Percentiles rank a stretch among this genome's conserved stretches.
These are phyloP conservation scores for Xylota sylvarum DNA, from an alignment of 2,888 invertebrate genomes.

Conservation along the genomic window DNA sequence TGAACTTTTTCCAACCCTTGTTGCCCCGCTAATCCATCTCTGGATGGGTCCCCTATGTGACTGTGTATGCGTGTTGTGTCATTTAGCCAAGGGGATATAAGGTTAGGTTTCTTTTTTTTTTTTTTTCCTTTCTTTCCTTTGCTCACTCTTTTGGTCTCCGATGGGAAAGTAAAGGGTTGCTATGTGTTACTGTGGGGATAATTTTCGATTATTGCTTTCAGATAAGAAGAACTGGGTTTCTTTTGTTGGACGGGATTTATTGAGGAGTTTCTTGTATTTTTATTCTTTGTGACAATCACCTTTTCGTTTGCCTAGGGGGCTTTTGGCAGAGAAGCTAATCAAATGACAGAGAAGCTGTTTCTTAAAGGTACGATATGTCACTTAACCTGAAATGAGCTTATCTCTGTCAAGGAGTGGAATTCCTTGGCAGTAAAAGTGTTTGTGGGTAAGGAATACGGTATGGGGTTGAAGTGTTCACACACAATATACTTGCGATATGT, in stretches of 20 bases:
- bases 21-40: constrained; percentile 11
- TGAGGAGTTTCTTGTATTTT: constrained; percentile 62
- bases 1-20: constrained; percentile 15
- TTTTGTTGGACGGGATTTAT: constrained; percentile 72
- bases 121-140: constrained; percentile 22
- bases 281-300: constrained; percentile 71
- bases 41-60: constrained; percentile 27
- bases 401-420: constrained; percentile 67
- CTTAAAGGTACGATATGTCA: constrained; percentile 77
- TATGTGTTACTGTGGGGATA: constrained; percentile 57
- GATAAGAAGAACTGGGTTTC: constrained; percentile 61
- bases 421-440: constrained; percentile 42
- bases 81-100: constrained; percentile 64
- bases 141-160: constrained; percentile 11
- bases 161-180: constrained; percentile 66
- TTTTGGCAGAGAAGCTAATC: constrained; percentile 74
- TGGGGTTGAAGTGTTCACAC: constrained; percentile 14
- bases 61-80: constrained; percentile 61
- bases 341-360: constrained; percentile 76
- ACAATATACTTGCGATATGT: not conserved
- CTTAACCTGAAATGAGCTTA: constrained; percentile 76
- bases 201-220: constrained; percentile 76
- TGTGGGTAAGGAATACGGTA: constrained; percentile 12
- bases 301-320: constrained; percentile 70
- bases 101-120: constrained; percentile 53